These are phyloP conservation scores for Amblyteles armatorius DNA, from an alignment of 2,888 invertebrate genomes.

Conservation along the genomic window DNA sequence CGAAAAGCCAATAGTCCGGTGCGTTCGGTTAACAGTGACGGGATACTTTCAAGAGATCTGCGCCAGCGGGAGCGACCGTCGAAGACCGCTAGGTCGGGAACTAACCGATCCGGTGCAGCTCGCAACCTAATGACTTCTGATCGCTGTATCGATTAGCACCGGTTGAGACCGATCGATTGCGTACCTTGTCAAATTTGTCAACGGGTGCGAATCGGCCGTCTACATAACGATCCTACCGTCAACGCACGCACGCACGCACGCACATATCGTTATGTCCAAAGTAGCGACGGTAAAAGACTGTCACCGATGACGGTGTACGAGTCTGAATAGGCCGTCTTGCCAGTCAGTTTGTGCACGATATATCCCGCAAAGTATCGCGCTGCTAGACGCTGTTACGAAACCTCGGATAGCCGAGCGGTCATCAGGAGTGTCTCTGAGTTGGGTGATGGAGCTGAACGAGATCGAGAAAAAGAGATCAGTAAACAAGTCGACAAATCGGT, in stretches of 20 bases:
- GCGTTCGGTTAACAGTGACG: constrained; percentile 45
- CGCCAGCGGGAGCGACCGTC: constrained; percentile 5
- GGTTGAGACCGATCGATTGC: constrained; percentile 82
- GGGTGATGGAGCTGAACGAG: constrained; percentile 33
- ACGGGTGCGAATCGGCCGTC: constrained; percentile 77
- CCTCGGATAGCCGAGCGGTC: constrained; percentile 31
- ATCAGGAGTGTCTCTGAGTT: constrained; percentile 37
- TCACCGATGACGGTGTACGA: background rate
- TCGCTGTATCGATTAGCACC: constrained; percentile 83
- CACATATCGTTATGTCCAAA: constrained; percentile 42
- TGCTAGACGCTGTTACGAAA: constrained; percentile 48
- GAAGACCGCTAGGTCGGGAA: constrained; percentile 54
- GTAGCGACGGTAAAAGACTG: constrained; percentile 2
- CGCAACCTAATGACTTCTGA: constrained; percentile 80
- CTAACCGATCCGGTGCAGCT: constrained; percentile 75
- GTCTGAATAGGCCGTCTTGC: background rate
- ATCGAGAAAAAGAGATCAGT: constrained; percentile 59
- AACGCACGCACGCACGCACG: background rate
- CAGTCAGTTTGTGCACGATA: background rate
- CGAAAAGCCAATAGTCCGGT: constrained; percentile 78
- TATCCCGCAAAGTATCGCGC: constrained; percentile 19
- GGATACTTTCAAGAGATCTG: constrained; percentile 29
- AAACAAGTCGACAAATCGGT: constrained; percentile 61
- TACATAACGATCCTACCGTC: constrained; percentile 50
- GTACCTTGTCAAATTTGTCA: constrained; percentile 84